Percentiles rank a stretch among this genome's conserved stretches.
Evolutionary conservation across 2,888 invertebrate genomes (phyloP).

Genomic region (Lepidocyrtoides sp.): DNA sequence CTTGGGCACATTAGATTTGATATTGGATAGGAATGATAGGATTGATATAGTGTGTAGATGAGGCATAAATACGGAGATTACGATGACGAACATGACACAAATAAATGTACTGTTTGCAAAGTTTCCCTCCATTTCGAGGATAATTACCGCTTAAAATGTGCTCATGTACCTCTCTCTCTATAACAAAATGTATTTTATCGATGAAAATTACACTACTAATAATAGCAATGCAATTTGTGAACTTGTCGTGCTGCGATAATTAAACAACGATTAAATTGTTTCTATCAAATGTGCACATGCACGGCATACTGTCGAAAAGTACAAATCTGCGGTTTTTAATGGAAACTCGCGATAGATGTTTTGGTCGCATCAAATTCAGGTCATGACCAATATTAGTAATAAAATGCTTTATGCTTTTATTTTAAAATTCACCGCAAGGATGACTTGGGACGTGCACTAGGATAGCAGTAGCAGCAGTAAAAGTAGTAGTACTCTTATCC

Average conservation of each 20-base stretch:
- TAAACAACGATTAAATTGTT: slow-evolving; percentile 11
- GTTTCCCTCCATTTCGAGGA: slow-evolving; percentile 46
- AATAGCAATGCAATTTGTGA: slow-evolving; percentile 26
- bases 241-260: slow-evolving; percentile 1
- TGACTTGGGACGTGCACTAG: no score
- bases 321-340: not conserved
- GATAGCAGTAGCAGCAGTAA: no score
- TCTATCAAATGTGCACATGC: not conserved
- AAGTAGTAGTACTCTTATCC: not conserved
- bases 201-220: not conserved
- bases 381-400: slow-evolving; percentile 63
- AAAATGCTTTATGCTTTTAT: slow-evolving; percentile 35
- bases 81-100: no score
- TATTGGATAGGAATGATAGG: no score
- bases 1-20: no score
- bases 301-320: not conserved
- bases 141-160: slow-evolving; percentile 11
- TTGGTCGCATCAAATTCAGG: slow-evolving; percentile 56
- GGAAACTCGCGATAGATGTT: not conserved
- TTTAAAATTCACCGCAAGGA: no score
- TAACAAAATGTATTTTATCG: slow-evolving; percentile 2
- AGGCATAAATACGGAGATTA: no score
- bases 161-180: not conserved
- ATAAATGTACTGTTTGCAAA: no score
- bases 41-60: no score